Conservation (phyloP, 2,888 invertebrate species). For the Invenusta paracnida region DNA sequence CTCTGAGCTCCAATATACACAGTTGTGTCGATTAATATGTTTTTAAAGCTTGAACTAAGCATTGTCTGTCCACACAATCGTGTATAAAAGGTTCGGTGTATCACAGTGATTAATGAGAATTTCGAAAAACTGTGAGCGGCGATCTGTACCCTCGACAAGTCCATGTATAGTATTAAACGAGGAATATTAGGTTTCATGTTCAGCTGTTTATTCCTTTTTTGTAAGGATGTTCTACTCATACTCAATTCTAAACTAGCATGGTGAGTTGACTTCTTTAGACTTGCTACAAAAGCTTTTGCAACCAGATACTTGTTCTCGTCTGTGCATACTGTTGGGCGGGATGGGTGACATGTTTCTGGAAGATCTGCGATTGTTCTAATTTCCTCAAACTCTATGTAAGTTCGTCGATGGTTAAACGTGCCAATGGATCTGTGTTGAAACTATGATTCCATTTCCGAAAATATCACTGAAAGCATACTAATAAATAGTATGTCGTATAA, state of each 20-base stretch:
- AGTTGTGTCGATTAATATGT: not conserved
- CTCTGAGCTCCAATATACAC: not conserved
- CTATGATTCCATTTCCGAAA: not conserved
- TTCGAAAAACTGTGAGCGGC: not conserved
- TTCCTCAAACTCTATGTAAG: not conserved
- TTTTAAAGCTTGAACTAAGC: not conserved
- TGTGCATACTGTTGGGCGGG: not conserved
- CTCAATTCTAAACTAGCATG: conserved; percentile 9
- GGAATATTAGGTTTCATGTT: conserved; percentile 11
- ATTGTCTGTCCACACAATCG: conserved; percentile 2
- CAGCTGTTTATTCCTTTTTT: not conserved
- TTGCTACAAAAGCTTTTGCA: conserved; percentile 6
- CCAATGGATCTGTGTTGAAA: not conserved
- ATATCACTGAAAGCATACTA: no score
- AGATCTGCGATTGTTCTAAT: not conserved
- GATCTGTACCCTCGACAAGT: not conserved
- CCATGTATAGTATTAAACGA: not conserved
- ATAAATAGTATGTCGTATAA: no score
- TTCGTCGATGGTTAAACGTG: not conserved
- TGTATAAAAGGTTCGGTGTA: not conserved
- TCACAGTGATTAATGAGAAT: not conserved
- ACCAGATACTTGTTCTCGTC: not conserved
- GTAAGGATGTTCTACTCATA: not conserved
- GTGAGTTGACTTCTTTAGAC: conserved; percentile 13
- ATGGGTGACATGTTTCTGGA: not conserved